Percentiles rank a stretch among this genome's conserved stretches.
Evolutionary conservation across 92 coral and sea anemone genomes (phyloP).

Genomic region (Epizoanthus illoricatus): DNA sequence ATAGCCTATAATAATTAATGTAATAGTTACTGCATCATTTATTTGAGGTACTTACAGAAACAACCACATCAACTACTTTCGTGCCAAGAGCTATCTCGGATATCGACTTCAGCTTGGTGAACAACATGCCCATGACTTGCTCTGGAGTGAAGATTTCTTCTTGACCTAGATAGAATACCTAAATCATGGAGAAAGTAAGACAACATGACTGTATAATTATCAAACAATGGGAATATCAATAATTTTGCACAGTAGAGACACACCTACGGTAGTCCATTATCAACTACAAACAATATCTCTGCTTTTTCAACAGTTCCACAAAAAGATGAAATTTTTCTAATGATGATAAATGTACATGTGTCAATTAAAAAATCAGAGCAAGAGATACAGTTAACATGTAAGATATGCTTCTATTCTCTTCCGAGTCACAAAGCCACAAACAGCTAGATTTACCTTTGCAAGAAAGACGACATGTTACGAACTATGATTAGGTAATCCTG

Average conservation of each 20-base stretch:
- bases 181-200: background rate
- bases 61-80: slow-evolving; percentile 90
- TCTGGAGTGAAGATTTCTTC: slow-evolving; percentile 88
- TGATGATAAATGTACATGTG: no score
- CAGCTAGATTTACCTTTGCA: no score
- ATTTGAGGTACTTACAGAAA: slow-evolving; percentile 73
- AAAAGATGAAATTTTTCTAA: no score
- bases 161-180: slow-evolving; percentile 78
- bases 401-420: no score
- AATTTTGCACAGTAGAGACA: background rate
- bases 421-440: no score
- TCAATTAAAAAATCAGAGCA: no score
- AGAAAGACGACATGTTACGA: no score
- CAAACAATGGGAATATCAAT: background rate
- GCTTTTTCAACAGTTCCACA: no score
- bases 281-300: no score
- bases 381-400: no score
- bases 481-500: no score
- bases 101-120: slow-evolving; percentile 69
- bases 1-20: background rate
- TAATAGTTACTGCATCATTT: background rate
- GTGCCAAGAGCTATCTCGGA: slow-evolving; percentile 74
- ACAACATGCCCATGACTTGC: slow-evolving; percentile 94
- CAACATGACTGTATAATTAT: background rate
- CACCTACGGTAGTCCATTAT: no score